Base-by-base conservation (phyloP, 2,113 vertebrate genomes). In the Nyctibius bracteatus region DNA sequence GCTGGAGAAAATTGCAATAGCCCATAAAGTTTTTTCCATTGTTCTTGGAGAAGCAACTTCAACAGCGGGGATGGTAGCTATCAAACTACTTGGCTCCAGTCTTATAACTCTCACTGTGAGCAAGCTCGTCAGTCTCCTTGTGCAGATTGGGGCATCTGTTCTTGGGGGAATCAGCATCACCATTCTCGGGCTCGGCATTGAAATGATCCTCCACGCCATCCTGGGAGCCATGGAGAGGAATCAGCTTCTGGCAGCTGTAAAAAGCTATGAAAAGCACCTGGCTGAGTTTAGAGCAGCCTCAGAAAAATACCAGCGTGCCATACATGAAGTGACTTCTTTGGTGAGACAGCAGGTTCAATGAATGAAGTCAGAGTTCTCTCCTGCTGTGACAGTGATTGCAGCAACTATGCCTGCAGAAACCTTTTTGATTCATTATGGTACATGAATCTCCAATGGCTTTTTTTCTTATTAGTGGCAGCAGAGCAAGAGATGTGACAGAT, bases 1-100 rank as follows among this genome's bases (percentile, higher is more conserved):
- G 85, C 7, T 98, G 59, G 98, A 98, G 75, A 98, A 98, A 97
- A 98, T 98, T 71, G 98, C 97, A 41, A 98, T 98, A 81, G 98
- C 98, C 49, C 97, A 98, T 23, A 98, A 93, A 82, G 97, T 98
- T 74, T 97, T 98, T 77, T 98, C 98, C 15, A 80, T 97, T 85
- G 68, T 98, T 91, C 93, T 98, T 73, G 98, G 97, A 91, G 98
- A 98, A 93, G 98, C 93, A 0, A 98, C 98, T 80, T 96, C 98
- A 46, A 97, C 97, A 51, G 98, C 98, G 80, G 97, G 92, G 5
- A 96, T 97, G 57, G 97, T 98, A 62, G 97, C 97, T 49, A 62
- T 98, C 55, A 98, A 98, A 96, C 93, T 98, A 8, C 94, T 98
- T 39, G 33, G 97, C 51, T 98, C 97, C 31, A 94, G 63, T 54